Evolutionary conservation across 2,797 vertebrate genomes (phyloP).

Genomic region (Cuniculus paca): DNA sequence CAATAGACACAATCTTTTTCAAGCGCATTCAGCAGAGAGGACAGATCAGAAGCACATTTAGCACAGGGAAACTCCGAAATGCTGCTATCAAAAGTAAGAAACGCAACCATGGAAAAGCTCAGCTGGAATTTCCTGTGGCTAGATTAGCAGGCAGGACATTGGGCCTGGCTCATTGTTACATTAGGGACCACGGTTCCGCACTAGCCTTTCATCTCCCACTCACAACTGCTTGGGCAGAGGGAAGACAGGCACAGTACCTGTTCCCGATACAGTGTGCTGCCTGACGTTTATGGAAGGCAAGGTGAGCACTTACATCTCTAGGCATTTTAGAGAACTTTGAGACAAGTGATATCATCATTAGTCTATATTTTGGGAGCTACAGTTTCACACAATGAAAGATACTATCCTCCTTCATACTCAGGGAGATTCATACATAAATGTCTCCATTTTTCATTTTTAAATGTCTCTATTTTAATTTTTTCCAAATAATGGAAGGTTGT

Average conservation of each 20-base stretch:
- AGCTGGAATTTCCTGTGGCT: neutral
- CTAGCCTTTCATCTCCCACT: neutral
- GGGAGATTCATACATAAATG: neutral
- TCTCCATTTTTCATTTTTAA: neutral
- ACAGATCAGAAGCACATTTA: neutral
- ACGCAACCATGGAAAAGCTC: neutral
- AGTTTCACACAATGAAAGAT: neutral
- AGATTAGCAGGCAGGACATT: neutral
- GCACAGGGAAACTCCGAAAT: neutral
- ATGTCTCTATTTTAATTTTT: neutral
- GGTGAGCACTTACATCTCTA: neutral
- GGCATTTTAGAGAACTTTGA: neutral
- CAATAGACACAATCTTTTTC: neutral
- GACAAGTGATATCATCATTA: neutral
- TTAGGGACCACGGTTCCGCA: neutral
- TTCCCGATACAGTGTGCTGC: neutral
- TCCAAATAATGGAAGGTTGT: neutral
- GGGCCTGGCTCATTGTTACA: neutral
- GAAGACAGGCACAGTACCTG: neutral
- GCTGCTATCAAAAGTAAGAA: neutral
- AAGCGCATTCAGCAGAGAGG: neutral
- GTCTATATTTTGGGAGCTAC: neutral
- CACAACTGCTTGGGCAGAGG: fast-evolving
- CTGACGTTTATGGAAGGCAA: neutral
- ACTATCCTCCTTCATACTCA: neutral